Conservation (phyloP, 2,113 vertebrate genomes). For the Ovibos moschatus region DNA sequence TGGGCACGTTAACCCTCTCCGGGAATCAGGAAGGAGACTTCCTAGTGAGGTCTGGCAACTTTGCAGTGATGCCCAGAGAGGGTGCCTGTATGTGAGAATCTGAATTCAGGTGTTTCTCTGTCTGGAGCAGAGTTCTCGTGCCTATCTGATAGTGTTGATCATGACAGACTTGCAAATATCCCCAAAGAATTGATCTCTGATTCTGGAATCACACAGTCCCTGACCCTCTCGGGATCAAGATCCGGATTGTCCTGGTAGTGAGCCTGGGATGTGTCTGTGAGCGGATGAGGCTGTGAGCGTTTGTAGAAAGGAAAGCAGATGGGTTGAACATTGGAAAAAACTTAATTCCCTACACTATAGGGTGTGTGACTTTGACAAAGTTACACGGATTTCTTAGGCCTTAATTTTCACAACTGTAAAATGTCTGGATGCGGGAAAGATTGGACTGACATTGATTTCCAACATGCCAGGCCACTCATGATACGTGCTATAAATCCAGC, state of each 20-base stretch:
- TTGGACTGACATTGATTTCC: background rate
- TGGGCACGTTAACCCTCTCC: background rate
- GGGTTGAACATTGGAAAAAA: background rate
- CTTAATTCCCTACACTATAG: background rate
- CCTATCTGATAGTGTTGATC: background rate
- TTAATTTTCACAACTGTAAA: background rate
- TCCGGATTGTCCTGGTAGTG: background rate
- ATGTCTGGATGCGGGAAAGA: background rate
- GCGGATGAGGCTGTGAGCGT: background rate
- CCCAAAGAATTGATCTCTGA: background rate
- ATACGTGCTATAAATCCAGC: background rate
- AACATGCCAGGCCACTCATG: accelerated
- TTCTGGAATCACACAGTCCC: background rate
- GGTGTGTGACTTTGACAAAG: background rate
- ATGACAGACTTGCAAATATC: background rate
- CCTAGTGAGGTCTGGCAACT: background rate
- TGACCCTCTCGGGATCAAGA: background rate
- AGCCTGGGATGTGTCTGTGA: background rate
- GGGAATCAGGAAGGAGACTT: background rate
- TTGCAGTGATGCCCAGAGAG: background rate
- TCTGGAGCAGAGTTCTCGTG: background rate
- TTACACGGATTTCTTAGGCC: background rate
- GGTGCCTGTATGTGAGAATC: background rate
- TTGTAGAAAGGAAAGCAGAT: background rate
- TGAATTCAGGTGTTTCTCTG: background rate